Percentiles rank a stretch among this genome's conserved stretches.
phyloP scores from a whole-genome alignment of 2,797 vertebrate genomes.

The Rhinogobio ventralis region DNA sequence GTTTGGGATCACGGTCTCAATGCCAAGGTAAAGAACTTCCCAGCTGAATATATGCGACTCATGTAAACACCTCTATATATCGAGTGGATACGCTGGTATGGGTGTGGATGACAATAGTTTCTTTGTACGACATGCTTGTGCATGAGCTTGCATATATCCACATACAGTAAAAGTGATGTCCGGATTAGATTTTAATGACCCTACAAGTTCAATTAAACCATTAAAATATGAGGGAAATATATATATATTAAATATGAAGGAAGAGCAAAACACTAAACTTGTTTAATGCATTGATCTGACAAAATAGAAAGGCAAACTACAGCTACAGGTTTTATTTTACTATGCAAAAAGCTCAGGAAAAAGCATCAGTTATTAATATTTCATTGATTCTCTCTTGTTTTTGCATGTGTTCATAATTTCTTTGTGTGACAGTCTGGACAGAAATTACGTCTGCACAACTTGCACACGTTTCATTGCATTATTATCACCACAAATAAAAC shows the following conservation, averaged over 20 bases:
- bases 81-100: not conserved
- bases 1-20: conserved; percentile 8
- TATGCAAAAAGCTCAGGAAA: not conserved
- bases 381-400: not conserved
- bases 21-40: conserved; percentile 54
- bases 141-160: conserved; percentile 1
- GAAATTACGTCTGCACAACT: too few relatives aligned
- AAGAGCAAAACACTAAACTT: not conserved
- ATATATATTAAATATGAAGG: not conserved
- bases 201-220: not conserved
- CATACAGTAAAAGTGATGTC: not conserved
- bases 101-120: not conserved
- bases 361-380: not conserved
- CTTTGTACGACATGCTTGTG: not conserved
- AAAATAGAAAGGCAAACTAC: not conserved
- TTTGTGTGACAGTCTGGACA: not conserved
- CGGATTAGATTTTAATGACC: not conserved
- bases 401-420: not conserved
- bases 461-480: not conserved
- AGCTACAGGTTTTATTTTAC: not conserved
- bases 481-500: not conserved
- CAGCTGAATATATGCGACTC: conserved; percentile 32
- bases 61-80: conserved; percentile 40
- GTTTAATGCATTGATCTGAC: not conserved
- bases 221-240: not conserved